These are phyloP conservation scores for Perca flavescens DNA, from an alignment of 2,113 vertebrate genomes.

Conservation along the genomic window DNA sequence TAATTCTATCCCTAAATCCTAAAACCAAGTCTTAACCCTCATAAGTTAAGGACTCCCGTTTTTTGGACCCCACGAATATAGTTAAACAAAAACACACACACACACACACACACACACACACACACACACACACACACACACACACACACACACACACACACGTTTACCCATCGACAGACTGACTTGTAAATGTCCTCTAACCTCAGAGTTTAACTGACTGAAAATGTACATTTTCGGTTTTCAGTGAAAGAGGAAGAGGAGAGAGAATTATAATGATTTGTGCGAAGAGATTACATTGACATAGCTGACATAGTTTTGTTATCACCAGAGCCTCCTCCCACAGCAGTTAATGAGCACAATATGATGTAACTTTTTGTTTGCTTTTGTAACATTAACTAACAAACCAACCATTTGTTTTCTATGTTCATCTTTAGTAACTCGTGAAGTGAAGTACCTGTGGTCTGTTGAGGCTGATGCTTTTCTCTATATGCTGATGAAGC, in stretches of 20 bases:
- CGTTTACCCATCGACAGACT: conserved; percentile 21
- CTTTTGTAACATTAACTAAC: not conserved
- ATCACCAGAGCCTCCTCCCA: conserved; percentile 19
- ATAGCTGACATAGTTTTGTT: conserved; percentile 44
- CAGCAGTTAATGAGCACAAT: conserved; percentile 24
- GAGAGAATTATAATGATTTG: conserved; percentile 13
- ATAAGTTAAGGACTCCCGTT: no score
- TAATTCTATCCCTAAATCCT: no score
- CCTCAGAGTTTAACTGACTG: conserved; percentile 7
- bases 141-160: not conserved
- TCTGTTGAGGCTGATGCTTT: conserved; percentile 28
- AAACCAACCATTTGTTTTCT: conserved; percentile 26
- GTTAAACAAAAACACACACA: not conserved
- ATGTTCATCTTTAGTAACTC: conserved; percentile 15
- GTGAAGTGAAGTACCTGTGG: conserved; percentile 7
- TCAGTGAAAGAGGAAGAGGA: not conserved
- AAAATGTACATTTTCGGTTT: conserved; percentile 8
- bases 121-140: not conserved
- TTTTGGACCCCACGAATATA: no score
- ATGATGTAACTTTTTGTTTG: not conserved
- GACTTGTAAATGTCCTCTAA: conserved; percentile 34
- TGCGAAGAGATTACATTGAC: conserved; percentile 39
- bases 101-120: not conserved
- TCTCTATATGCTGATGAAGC: conserved; percentile 20
- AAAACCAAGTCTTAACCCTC: no score